Evolutionary conservation across 2,888 invertebrate genomes (phyloP).

Genomic region (Odiellus spinosus): DNA sequence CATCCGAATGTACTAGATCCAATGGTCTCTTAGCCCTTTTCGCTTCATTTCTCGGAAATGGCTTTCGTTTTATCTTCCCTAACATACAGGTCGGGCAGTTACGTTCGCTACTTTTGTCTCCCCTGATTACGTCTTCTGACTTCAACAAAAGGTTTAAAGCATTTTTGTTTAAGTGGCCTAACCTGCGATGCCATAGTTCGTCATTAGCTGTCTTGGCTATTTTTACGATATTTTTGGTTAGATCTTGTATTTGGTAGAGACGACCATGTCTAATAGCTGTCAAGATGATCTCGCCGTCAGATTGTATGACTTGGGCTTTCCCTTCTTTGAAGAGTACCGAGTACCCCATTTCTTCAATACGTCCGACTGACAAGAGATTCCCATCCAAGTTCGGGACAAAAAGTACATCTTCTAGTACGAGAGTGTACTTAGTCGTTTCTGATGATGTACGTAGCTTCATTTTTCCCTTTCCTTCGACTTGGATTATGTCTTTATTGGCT

Average conservation of each 20-base stretch:
- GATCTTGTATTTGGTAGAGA: constrained; percentile 4
- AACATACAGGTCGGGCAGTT: neutral
- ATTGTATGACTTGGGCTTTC: constrained; percentile 1
- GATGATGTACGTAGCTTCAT: neutral
- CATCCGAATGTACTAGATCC: constrained; percentile 6
- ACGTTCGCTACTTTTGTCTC: neutral
- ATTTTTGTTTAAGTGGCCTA: constrained; percentile 2
- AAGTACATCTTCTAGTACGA: neutral
- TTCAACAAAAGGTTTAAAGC: neutral
- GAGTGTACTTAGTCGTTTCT: neutral
- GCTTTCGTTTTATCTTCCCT: constrained; percentile 4
- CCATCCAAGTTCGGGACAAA: constrained; percentile 4
- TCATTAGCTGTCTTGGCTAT: neutral
- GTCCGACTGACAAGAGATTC: constrained; percentile 4
- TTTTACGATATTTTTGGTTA: neutral
- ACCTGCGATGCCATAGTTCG: constrained; percentile 1
- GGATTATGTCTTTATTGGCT: constrained; percentile 4
- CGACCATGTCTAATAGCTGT: constrained; percentile 2
- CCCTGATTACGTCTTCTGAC: no score
- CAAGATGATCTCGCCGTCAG: neutral
- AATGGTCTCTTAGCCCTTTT: constrained; percentile 3
- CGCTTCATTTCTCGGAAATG: constrained; percentile 1
- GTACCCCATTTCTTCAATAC: constrained; percentile 5
- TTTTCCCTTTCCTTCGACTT: constrained; percentile 3
- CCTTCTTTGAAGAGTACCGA: constrained; percentile 4